These are phyloP conservation scores for Drosophila burlai DNA, from an alignment of 1,140 invertebrate species.

Conservation along the genomic window DNA sequence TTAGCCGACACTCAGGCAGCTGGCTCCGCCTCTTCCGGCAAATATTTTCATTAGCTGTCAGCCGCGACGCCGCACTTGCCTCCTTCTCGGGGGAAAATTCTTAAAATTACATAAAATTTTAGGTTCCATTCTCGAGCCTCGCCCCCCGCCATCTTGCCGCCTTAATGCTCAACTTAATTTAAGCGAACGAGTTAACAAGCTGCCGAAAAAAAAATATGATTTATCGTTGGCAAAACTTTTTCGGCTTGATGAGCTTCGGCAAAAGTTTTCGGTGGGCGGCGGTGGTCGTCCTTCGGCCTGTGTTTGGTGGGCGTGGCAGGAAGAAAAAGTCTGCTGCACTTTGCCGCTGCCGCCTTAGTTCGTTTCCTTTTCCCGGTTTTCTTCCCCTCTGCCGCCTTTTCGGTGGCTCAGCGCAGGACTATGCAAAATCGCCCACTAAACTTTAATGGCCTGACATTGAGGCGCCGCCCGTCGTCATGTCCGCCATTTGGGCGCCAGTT, in stretches of 20 bases:
- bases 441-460: constrained; percentile 80
- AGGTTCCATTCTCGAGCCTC: constrained; percentile 13
- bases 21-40: constrained; percentile 18
- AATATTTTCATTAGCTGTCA: constrained; percentile 71
- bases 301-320: constrained; percentile 13
- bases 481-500: constrained; percentile 76
- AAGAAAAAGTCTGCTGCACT: constrained; percentile 59
- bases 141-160: not conserved
- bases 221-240: constrained; percentile 68
- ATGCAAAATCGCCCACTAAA: constrained; percentile 75
- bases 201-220: constrained; percentile 61
- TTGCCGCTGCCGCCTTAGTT: constrained; percentile 9
- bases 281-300: constrained; percentile 8
- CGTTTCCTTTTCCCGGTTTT: constrained; percentile 28
- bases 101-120: constrained; percentile 66
- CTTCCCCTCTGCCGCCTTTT: constrained; percentile 28
- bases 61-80: constrained; percentile 32
- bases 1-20: constrained; percentile 22
- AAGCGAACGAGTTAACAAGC: constrained; percentile 78
- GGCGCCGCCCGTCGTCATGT: constrained; percentile 65
- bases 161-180: constrained; percentile 76
- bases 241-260: constrained; percentile 57
- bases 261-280: constrained; percentile 27
- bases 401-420: constrained; percentile 29
- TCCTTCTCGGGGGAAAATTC: not conserved